Evolutionary conservation across 2,888 invertebrate genomes (phyloP).

Genomic region (Drosophila testacea): DNA sequence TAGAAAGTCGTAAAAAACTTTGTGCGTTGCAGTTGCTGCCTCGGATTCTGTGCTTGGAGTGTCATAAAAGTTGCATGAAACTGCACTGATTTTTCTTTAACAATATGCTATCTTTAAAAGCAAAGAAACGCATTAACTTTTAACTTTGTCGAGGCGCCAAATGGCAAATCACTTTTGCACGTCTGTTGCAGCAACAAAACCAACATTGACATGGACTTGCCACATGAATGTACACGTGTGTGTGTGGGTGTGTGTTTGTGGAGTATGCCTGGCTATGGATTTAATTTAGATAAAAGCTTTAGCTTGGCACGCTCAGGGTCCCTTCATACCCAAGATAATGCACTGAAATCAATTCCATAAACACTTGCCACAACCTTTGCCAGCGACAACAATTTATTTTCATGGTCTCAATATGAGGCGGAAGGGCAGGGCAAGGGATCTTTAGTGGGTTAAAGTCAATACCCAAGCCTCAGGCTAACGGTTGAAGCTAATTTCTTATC

Average conservation of each 20-base stretch:
- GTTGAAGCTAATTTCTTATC: conserved; percentile 45
- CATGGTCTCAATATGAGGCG: conserved; percentile 39
- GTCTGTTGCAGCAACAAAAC: conserved; percentile 34
- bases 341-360: conserved; percentile 75
- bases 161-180: conserved; percentile 70
- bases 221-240: conserved; percentile 16
- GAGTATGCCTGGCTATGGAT: conserved; percentile 55
- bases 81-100: conserved; percentile 61
- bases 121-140: conserved; percentile 44
- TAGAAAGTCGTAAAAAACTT: conserved; percentile 67
- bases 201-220: conserved; percentile 35
- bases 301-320: conserved; percentile 13
- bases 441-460: conserved; percentile 19
- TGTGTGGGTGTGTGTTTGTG: conserved; percentile 13
- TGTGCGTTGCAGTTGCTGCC: conserved; percentile 27
- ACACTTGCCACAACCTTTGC: conserved; percentile 66
- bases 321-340: conserved; percentile 50
- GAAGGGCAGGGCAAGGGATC: neutral
- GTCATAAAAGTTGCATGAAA: conserved; percentile 76
- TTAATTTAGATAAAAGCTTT: conserved; percentile 81
- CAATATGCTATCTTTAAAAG: conserved; percentile 15
- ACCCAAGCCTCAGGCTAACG: conserved; percentile 1
- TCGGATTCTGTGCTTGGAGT: neutral
- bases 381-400: conserved; percentile 73
- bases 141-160: conserved; percentile 54